Percentiles rank a stretch among this genome's conserved stretches.
These are phyloP conservation scores for Pagrus major DNA, from an alignment of 2,113 vertebrate genomes.

Conservation along the genomic window DNA sequence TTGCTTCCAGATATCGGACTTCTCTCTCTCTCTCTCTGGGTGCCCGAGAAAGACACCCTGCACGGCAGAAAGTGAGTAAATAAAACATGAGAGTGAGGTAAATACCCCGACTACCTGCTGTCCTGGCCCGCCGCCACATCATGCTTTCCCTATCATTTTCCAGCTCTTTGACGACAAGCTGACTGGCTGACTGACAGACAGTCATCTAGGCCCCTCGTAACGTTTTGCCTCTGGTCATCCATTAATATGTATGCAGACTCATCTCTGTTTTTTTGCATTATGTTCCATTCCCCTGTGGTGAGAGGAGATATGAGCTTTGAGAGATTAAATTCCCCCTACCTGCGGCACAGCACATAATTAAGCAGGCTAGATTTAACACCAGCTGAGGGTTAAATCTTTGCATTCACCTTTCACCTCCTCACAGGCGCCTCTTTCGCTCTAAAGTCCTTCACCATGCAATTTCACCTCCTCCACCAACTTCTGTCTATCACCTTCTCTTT, in stretches of 20 bases:
- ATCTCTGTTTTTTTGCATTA: conserved; percentile 47
- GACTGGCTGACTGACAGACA: conserved; percentile 17
- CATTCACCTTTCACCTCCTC: conserved; percentile 17
- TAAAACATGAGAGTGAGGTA: conserved; percentile 55
- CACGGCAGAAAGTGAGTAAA: conserved; percentile 49
- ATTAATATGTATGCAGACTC: conserved; percentile 67
- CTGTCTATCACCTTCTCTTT: conserved; percentile 1
- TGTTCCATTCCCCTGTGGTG: conserved; percentile 40
- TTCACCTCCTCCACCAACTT: conserved; percentile 47
- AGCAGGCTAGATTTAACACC: conserved; percentile 46
- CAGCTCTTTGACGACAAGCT: conserved; percentile 7
- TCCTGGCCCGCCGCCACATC: conserved; percentile 24
- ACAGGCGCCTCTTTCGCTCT: conserved; percentile 25
- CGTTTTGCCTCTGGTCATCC: conserved; percentile 31
- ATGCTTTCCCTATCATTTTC: conserved; percentile 12
- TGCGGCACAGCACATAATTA: conserved; percentile 68
- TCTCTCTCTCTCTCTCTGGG: neutral
- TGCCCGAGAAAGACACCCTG: conserved; percentile 15
- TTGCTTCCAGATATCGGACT: conserved; percentile 35
- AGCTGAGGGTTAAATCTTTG: conserved; percentile 55
- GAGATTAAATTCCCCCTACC: conserved; percentile 62
- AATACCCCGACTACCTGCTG: conserved; percentile 53
- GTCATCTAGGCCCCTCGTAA: conserved; percentile 16
- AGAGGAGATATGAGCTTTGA: conserved; percentile 51
- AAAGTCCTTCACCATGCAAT: conserved; percentile 37